Conservation (phyloP, 2,888 invertebrate genomes). For the Erebia aethiops region DNA sequence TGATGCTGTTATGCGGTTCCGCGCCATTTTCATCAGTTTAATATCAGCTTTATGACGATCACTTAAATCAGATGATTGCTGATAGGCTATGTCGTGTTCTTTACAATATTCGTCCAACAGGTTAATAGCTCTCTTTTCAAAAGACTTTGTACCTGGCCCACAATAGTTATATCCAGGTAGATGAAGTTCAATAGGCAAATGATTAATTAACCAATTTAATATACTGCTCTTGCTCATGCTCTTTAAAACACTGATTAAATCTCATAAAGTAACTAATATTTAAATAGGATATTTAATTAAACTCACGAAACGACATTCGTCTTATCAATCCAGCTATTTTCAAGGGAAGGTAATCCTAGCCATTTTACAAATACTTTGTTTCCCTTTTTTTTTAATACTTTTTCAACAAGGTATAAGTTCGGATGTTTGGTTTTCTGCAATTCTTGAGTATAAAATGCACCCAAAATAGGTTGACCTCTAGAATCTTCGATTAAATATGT, state of each 20-base stretch:
- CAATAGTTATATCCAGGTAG: conserved; percentile 41
- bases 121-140: background rate
- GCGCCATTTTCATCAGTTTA: background rate
- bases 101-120: background rate
- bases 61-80: background rate
- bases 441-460: conserved; percentile 48
- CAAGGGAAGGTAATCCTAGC: conserved; percentile 28
- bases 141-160: background rate
- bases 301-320: background rate
- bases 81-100: background rate
- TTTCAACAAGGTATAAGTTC: conserved; percentile 8
- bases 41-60: conserved; percentile 2
- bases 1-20: no score
- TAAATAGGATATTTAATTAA: background rate
- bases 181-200: conserved; percentile 42
- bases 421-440: conserved; percentile 43
- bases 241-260: background rate
- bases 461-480: conserved; percentile 43
- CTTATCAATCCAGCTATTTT: conserved; percentile 38
- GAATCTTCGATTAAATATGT: conserved; percentile 47
- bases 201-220: conserved; percentile 35
- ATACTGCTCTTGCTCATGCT: conserved; percentile 27
- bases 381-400: conserved; percentile 12
- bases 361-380: conserved; percentile 34
- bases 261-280: background rate